Evolutionary conservation across 1,140 invertebrate species (phyloP).

Genomic region (Eumaeus atala): DNA sequence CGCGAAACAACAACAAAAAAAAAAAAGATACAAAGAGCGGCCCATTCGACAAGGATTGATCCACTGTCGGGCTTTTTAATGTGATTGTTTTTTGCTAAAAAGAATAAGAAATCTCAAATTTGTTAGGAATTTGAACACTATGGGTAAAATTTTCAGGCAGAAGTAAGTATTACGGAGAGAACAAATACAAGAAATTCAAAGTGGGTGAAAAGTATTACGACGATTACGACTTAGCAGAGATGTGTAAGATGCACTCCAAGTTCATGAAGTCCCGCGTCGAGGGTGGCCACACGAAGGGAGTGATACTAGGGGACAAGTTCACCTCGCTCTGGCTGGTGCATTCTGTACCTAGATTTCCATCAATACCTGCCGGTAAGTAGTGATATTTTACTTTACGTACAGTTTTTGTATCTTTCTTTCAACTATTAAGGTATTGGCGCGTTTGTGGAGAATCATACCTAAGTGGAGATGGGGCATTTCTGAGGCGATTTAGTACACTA

Average conservation of each 20-base stretch:
- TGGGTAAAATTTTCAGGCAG: conserved; percentile 47
- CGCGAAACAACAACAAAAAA: no score
- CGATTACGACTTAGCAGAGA: conserved; percentile 61
- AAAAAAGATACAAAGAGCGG: no score
- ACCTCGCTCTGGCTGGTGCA: conserved; percentile 93
- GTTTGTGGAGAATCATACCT: no score
- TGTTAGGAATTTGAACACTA: no score
- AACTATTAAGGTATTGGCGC: no score
- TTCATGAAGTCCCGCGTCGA: conserved; percentile 59
- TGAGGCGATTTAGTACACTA: no score
- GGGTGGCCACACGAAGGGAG: conserved; percentile 90
- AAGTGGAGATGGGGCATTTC: no score
- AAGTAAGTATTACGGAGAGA: conserved; percentile 42
- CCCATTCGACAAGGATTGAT: no score
- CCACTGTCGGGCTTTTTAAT: no score
- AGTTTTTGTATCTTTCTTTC: no score
- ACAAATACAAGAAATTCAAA: conserved; percentile 61
- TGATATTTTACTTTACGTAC: background rate
- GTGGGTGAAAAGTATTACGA: conserved; percentile 62
- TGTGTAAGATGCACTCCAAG: conserved; percentile 67
- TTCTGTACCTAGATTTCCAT: conserved; percentile 90
- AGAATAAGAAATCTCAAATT: no score
- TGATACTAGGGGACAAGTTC: conserved; percentile 81
- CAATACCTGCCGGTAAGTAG: conserved; percentile 67
- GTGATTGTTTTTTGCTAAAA: no score